Evolutionary conservation across 2,888 invertebrate species (phyloP).

Genomic region (Neelides folsomi): DNA sequence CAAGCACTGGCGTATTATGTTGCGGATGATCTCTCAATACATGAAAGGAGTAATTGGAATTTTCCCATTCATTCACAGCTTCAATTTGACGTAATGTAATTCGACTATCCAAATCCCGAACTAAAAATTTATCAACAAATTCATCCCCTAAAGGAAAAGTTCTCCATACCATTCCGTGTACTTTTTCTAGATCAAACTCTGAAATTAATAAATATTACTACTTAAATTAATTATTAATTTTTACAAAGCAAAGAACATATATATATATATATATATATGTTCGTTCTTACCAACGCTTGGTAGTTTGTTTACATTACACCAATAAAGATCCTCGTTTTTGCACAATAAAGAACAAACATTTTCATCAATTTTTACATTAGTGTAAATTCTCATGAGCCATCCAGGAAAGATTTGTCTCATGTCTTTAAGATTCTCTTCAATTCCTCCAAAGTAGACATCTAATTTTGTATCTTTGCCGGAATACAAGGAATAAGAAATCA

Average conservation of each 20-base stretch:
- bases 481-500: too few species aligned
- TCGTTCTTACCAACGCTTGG: not conserved
- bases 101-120: constrained; percentile 4
- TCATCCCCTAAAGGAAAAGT: constrained; percentile 6
- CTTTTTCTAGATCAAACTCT: not conserved
- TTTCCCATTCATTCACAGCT: constrained; percentile 10
- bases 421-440: not conserved
- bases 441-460: not conserved
- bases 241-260: too few species aligned
- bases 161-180: constrained; percentile 6
- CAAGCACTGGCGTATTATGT: constrained; percentile 13
- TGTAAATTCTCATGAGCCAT: not conserved
- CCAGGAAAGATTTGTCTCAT: not conserved
- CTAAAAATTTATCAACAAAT: not conserved
- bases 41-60: constrained; percentile 2
- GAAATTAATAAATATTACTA: too few species aligned
- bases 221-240: too few species aligned
- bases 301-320: not conserved
- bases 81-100: constrained; percentile 1
- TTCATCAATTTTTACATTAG: not conserved
- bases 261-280: too few species aligned
- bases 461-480: too few species aligned
- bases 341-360: not conserved
- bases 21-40: constrained; percentile 3
- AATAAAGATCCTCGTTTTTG: not conserved